Evolutionary conservation across 2,797 vertebrate genomes (phyloP).

Genomic region (Falco cherrug): DNA sequence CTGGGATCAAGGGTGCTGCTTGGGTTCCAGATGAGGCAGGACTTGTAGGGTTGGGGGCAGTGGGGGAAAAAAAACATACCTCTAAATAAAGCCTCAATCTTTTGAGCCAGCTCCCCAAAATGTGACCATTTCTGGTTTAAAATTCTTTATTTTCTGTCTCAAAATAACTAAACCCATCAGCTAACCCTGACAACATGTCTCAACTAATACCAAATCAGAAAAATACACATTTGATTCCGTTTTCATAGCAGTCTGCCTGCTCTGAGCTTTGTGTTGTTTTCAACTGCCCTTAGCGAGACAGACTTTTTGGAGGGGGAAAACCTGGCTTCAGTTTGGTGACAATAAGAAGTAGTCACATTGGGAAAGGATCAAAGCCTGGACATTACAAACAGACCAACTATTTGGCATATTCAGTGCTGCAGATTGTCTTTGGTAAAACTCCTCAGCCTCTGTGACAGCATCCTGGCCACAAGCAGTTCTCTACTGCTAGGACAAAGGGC

Average conservation of each 20-base stretch:
- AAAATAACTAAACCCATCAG: not conserved
- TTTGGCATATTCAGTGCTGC: not conserved
- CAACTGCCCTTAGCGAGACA: not conserved
- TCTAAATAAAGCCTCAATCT: not conserved
- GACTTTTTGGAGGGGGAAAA: not conserved
- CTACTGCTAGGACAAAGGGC: not conserved
- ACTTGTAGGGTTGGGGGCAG: not conserved
- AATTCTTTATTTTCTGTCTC: not conserved
- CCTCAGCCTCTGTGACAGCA: rapidly evolving
- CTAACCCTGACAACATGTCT: not conserved
- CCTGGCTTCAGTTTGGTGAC: not conserved
- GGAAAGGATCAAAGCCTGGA: not conserved
- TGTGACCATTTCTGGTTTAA: not conserved
- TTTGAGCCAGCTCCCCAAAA: not conserved
- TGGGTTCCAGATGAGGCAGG: not conserved
- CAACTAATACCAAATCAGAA: not conserved
- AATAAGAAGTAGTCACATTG: rapidly evolving
- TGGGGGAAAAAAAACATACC: rapidly evolving
- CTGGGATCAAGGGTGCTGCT: not conserved
- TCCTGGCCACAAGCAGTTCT: not conserved
- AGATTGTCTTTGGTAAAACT: not conserved
- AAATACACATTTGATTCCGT: not conserved
- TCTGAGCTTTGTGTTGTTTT: not conserved
- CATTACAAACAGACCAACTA: not conserved
- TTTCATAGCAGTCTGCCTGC: not conserved